phyloP scores from a whole-genome alignment of 2,888 invertebrate genomes.

The Himalopsyche tibetana region DNA sequence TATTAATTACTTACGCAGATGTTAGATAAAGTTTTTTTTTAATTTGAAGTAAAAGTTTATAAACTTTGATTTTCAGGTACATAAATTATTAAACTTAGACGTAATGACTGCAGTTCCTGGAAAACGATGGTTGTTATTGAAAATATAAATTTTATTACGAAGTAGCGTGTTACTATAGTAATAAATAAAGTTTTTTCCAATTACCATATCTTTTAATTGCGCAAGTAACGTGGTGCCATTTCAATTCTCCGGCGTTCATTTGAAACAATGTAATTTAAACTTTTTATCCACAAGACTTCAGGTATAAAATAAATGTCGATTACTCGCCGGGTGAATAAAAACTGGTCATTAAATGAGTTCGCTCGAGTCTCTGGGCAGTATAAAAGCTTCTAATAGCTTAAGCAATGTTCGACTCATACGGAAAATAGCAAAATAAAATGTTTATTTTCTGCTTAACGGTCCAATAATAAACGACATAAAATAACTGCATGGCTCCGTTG shows the following conservation, averaged over 20 bases:
- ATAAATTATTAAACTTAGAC: too few species aligned
- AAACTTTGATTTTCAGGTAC: too few species aligned
- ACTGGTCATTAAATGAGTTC: conserved; percentile 40
- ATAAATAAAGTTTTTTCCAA: conserved; percentile 27
- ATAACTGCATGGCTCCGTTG: conserved; percentile 38
- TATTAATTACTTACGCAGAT: too few species aligned
- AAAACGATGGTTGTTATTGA: neutral
- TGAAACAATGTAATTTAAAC: conserved; percentile 43
- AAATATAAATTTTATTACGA: neutral
- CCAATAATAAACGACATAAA: conserved; percentile 41
- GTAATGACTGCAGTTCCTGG: too few species aligned
- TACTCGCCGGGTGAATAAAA: conserved; percentile 50
- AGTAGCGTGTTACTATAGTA: neutral
- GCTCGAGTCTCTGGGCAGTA: conserved; percentile 22
- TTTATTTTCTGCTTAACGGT: conserved; percentile 56
- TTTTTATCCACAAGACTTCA: conserved; percentile 37
- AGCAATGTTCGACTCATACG: conserved; percentile 45
- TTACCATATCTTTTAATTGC: conserved; percentile 40
- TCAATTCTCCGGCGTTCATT: conserved; percentile 31
- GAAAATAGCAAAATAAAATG: conserved; percentile 55
- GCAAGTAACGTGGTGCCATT: conserved; percentile 34
- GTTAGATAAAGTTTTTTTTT: too few species aligned
- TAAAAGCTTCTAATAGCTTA: conserved; percentile 41
- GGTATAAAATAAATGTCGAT: conserved; percentile 41
- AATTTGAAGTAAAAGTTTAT: too few species aligned